These are phyloP conservation scores for Lethenteron camtschaticum DNA, from an alignment of 2,113 vertebrate genomes.

Conservation along the genomic window DNA sequence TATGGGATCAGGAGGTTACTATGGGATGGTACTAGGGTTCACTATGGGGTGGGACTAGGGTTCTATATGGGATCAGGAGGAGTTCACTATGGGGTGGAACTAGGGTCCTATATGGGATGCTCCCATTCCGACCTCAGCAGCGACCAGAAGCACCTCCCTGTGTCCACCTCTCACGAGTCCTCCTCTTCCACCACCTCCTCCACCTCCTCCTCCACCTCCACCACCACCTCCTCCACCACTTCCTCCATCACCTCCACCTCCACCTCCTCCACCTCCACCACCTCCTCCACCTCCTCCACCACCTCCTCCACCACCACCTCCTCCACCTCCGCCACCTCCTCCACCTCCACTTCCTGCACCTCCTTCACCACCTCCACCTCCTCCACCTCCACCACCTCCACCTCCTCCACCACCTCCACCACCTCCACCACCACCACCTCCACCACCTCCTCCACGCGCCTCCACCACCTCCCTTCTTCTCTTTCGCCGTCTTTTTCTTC, in stretches of 20 bases:
- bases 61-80: no score
- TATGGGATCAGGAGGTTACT: no score
- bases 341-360: no score
- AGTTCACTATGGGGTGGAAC: no score
- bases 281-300: neutral
- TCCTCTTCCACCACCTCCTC: neutral
- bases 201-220: neutral
- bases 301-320: neutral
- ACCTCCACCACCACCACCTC: neutral
- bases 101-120: no score
- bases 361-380: no score
- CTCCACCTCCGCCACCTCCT: no score
- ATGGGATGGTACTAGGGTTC: no score
- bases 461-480: neutral
- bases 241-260: neutral
- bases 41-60: no score
- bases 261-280: neutral
- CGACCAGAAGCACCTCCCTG: no score
- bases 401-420: neutral
- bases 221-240: neutral
- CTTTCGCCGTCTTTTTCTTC: neutral
- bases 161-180: neutral
- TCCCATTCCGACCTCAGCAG: no score
- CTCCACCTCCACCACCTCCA: neutral
- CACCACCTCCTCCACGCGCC: neutral